Base-by-base conservation (phyloP, 2,113 vertebrate species). In the Python bivittatus region DNA sequence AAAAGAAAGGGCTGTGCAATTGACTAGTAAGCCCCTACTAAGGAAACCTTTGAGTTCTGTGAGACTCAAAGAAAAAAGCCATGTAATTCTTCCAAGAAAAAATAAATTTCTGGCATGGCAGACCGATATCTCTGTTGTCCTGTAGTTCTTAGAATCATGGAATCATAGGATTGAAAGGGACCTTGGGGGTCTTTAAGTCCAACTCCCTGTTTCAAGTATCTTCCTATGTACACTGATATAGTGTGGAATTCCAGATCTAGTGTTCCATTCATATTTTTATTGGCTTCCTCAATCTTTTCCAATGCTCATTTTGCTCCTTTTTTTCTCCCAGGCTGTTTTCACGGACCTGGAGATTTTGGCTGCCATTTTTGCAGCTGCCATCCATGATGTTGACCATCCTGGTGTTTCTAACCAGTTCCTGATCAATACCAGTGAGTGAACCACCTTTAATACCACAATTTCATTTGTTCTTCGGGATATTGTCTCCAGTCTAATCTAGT, bases 321-420 rank as follows among this genome's bases (percentile, higher is more conserved):
- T 53, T 29, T 11, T 17, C 1, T 10, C 72, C 53, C 10, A 99
- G 98, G 98, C 98, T 6, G 98, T 99, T 56, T 99, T 99, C 96
- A 99, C 98, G 0, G 99, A 99, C 92, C 96, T 99, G 94, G 99
- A 99, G 97, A 98, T 99, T 96, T 95, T 99, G 93, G 98, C 99
- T 3, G 98, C 98, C 56, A 97, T 99, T 95, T 99, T 99, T 0
- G 98, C 99, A 79, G 98, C 98, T 0, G 98, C 98, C 90, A 99
- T 99, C 96, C 99, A 99, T 1, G 99, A 99, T 0, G 99, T 99
- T 12, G 98, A 99, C 93, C 99, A 99, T 61, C 99, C 99, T 0
- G 99, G 99, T 0, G 98, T 99, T 61, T 99, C 98, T 93, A 99
- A 99, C 96, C 99, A 99, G 96, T 99, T 99, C 93, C 98, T 99